Percentiles rank a stretch among this genome's conserved stretches.
Conservation (phyloP, 2,888 invertebrate genomes). For the Cecidostiba fungosa region DNA sequence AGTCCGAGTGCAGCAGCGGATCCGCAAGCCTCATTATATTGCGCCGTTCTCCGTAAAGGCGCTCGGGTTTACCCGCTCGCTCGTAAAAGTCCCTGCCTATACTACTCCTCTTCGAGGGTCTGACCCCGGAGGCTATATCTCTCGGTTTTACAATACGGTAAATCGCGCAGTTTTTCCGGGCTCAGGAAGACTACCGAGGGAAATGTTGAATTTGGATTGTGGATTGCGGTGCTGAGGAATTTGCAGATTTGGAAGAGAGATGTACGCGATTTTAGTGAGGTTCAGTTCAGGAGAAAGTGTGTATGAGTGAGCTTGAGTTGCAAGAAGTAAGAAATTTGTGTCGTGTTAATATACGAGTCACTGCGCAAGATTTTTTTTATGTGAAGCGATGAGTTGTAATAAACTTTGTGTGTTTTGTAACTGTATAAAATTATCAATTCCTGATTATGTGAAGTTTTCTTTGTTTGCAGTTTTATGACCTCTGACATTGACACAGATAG, state of each 20-base stretch:
- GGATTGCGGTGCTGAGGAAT: neutral
- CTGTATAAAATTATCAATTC: too few species aligned
- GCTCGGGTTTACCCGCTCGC: constrained; percentile 27
- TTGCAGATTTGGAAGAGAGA: neutral
- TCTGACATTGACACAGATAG: neutral
- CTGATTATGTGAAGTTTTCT: neutral
- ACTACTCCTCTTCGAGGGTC: neutral
- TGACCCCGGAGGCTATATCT: neutral
- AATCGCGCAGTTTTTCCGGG: constrained; percentile 1
- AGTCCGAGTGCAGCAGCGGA: neutral
- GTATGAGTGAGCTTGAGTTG: neutral
- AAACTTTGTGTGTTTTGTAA: neutral
- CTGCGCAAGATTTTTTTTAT: neutral
- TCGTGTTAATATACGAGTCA: neutral
- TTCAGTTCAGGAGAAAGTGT: neutral
- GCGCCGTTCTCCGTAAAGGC: constrained; percentile 50
- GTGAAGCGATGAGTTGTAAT: neutral
- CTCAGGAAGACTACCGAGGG: neutral
- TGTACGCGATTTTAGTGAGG: neutral
- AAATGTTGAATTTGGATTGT: neutral
- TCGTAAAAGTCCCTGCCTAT: neutral
- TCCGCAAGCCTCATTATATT: constrained; percentile 33
- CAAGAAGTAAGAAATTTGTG: neutral
- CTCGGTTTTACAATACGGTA: constrained; percentile 12
- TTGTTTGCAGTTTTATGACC: neutral